Evolutionary conservation across 2,888 invertebrate genomes (phyloP).

Genomic region (Lottia gigantea): DNA sequence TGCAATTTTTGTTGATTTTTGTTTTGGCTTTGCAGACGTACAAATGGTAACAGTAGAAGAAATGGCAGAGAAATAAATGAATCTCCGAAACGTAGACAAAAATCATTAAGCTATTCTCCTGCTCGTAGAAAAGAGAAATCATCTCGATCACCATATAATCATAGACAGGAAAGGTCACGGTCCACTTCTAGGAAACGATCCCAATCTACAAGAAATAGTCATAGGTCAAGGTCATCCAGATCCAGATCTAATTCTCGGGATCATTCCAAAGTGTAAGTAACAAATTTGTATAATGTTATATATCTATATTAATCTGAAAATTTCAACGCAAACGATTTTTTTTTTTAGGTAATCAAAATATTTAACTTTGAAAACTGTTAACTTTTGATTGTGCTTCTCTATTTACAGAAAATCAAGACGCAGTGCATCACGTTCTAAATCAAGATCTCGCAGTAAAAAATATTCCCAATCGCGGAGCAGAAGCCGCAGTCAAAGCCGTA

Average conservation of each 20-base stretch:
- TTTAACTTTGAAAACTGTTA: too few species aligned
- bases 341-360: too few species aligned
- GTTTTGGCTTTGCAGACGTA: background rate
- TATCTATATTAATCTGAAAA: too few species aligned
- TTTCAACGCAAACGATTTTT: background rate
- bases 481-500: conserved; percentile 31
- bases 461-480: conserved; percentile 19
- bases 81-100: conserved; percentile 28
- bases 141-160: conserved; percentile 11
- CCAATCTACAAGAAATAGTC: conserved; percentile 25
- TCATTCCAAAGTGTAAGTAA: conserved; percentile 20
- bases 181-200: conserved; percentile 19
- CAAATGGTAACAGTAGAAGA: background rate
- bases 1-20: background rate
- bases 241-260: conserved; percentile 40
- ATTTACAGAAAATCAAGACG: conserved; percentile 7
- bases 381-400: too few species aligned
- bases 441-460: conserved; percentile 32
- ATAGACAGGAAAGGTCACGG: conserved; percentile 21
- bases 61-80: conserved; percentile 4
- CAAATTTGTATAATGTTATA: background rate
- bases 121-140: conserved; percentile 20
- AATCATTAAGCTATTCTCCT: conserved; percentile 41
- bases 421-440: conserved; percentile 20
- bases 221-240: conserved; percentile 39